Conservation (phyloP, 1,140 invertebrate genomes). For the Lanistes nyassanus region DNA sequence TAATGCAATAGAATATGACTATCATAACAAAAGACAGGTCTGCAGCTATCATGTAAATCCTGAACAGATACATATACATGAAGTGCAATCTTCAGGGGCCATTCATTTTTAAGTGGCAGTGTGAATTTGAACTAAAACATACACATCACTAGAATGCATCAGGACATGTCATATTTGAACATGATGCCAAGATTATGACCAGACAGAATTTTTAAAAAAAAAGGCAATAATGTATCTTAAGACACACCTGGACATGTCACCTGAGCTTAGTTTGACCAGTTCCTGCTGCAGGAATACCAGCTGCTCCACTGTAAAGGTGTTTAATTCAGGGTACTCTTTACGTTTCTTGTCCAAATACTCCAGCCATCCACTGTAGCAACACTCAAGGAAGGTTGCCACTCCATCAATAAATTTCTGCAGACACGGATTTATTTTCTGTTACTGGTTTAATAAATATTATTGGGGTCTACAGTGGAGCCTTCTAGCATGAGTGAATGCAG, state of each 20-base stretch:
- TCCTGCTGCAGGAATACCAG: conserved; percentile 56
- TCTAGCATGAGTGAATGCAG: too few species aligned
- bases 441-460: too few species aligned
- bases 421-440: not conserved
- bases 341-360: conserved; percentile 49
- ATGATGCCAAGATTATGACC: not conserved
- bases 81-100: not conserved
- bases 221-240: too few species aligned
- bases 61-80: too few species aligned
- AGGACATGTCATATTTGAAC: too few species aligned
- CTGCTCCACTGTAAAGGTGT: conserved; percentile 57
- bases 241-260: not conserved
- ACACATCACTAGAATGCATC: not conserved
- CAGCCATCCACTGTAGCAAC: conserved; percentile 55
- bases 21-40: too few species aligned
- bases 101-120: not conserved
- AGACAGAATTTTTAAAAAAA: not conserved
- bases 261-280: conserved; percentile 41
- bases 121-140: not conserved
- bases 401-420: conserved; percentile 40
- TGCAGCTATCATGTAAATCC: too few species aligned
- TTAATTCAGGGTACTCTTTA: conserved; percentile 48
- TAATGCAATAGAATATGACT: not conserved
- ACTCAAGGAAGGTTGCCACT: conserved; percentile 55
- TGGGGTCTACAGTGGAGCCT: too few species aligned